Evolutionary conservation across 2,113 vertebrate species (phyloP), one percentile per base, ranked within the genome.

Genomic region (rat (Rattus norvegicus)): DNA sequence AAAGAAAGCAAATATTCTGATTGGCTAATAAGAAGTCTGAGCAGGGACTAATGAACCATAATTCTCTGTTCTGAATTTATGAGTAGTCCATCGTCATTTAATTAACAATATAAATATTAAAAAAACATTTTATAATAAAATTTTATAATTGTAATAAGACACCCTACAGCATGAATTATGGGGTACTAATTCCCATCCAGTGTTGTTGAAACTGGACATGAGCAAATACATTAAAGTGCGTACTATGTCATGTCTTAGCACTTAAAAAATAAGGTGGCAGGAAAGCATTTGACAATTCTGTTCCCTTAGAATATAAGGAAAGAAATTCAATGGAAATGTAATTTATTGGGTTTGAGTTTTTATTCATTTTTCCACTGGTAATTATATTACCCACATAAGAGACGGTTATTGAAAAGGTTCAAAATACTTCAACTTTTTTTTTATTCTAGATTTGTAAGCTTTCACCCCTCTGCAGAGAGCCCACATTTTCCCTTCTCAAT

Each of bases 51-150:
- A 97, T 95, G 94, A 90, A 97, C 93, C 90, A 89, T 98, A 98
- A 98, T 96, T 98, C 96, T 98, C 95, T 98, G 84, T 94, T 98
- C 97, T 95, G 96, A 98, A 98, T 98, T 98, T 98, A 98, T 98
- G 97, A 98, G 97, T 79, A 43, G 97, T 92, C 98, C 97, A 98
- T 98, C 84, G 72, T 98, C 97, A 98, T 95, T 98, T 98, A 98
- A 98, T 98, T 98, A 98, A 98, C 96, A 98, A 98, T 98, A 98
- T 98, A 98, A 98, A 98, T 98, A 98, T 98, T 97, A 97, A 97
- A 98, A 98, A 98, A 98, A 98, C 88, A 98, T 98, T 98, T 98
- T 98, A 98, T 96, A 98, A 98, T 98, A 98, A 98, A 98, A 98
- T 98, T 98, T 98, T 98, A 98, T 98, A 98, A 98, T 98, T 98